Percentiles rank a stretch among this genome's conserved stretches.
phyloP scores from a whole-genome alignment of 2,888 invertebrate species.

The Pyrgus malvae region DNA sequence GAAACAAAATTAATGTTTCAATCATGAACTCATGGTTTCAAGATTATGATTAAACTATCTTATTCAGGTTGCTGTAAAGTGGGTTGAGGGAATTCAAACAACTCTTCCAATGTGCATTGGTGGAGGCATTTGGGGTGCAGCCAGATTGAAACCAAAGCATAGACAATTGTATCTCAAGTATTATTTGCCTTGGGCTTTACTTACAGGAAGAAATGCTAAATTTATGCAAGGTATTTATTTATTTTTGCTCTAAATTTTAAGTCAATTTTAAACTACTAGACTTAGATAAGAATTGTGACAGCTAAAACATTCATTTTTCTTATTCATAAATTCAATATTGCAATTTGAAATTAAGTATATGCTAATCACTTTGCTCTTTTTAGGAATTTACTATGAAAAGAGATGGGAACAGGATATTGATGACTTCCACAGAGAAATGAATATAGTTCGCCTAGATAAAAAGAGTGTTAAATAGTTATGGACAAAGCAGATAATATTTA shows the following conservation, averaged over 20 bases:
- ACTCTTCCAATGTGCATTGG: conserved; percentile 97
- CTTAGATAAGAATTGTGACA: too few species aligned
- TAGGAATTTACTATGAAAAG: conserved; percentile 93
- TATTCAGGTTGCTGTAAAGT: conserved; percentile 94
- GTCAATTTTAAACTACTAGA: too few species aligned
- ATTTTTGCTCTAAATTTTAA: too few species aligned
- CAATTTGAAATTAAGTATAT: too few species aligned
- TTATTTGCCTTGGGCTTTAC: conserved; percentile 93
- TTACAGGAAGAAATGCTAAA: conserved; percentile 87
- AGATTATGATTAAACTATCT: not conserved
- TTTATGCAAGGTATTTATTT: conserved; percentile 86
- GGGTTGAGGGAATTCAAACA: conserved; percentile 98
- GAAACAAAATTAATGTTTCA: too few species aligned
- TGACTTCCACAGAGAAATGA: conserved; percentile 91
- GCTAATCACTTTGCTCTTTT: too few species aligned
- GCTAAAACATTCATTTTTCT: too few species aligned
- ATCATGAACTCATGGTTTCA: not conserved
- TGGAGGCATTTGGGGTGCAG: conserved; percentile 96
- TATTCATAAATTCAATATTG: too few species aligned
- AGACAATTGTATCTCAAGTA: conserved; percentile 87
- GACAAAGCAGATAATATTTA: not conserved
- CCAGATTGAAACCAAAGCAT: conserved; percentile 92
- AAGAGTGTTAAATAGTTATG: conserved; percentile 9
- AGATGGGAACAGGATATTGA: conserved; percentile 94
- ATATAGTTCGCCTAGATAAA: conserved; percentile 82